Evolutionary conservation across 2,888 invertebrate species (phyloP), one percentile per base, ranked within the genome.

Genomic region (Teleogryllus oceanicus): DNA sequence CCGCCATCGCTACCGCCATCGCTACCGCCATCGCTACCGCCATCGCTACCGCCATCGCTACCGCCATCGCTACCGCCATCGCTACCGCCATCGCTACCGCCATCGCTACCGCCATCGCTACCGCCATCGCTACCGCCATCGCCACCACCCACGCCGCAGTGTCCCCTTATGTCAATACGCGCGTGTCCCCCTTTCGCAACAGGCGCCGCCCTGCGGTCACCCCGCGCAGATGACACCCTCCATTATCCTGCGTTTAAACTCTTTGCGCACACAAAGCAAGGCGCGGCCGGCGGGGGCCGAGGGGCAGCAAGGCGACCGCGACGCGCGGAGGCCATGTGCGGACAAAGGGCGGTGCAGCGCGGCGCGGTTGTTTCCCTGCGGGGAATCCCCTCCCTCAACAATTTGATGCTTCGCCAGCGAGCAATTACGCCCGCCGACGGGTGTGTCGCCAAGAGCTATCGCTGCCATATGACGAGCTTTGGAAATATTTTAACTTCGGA

Each of bases 261-360:
- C 62, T 62, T 62, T 62, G n/a, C n/a, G 62, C n/a, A 62, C n/a
- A 62, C 62, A 62, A n/a, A 62, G 62, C 62, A 13, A 62, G 62
- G 62, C 1, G 62, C n/a, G 62, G 8, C 5, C 37, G 37, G 37
- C 37, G 8, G 5, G 37, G 37, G 24, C 3, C 37, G 37, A 37
- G 8, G 37, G 8, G 37, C 5, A 8, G 4, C 37, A 1, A 37
- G 37, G 37, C 37, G 8, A 37, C 37, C 37, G 5, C 37, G 37
- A 8, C 37, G 37, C 37, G 37, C 37, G 37, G 37, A 24, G 37
- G 37, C 37, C 37, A 37, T 37, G 37, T 37, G 37, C 37, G 37
- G 37, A 37, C 37, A 37, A 37, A 37, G 5, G 37, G 37, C 37
- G 37, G 37, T 0, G 37, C 37, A 8, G 8, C 37, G 8, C 5